Percentiles rank a stretch among this genome's conserved stretches.
phyloP scores from a whole-genome alignment of 2,888 invertebrate species.

The Cerastis leucographa region DNA sequence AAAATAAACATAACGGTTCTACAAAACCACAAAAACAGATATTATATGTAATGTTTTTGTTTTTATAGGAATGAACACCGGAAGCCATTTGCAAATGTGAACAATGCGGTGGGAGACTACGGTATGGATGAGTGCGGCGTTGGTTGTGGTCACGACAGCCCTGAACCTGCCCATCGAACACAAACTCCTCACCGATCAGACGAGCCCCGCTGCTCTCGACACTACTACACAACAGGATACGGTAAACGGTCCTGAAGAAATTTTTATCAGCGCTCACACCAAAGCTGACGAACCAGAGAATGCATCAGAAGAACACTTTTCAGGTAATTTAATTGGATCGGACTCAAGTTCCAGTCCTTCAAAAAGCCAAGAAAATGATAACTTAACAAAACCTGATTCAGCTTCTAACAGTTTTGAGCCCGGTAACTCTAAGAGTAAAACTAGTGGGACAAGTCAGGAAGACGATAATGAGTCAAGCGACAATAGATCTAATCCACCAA shows the following conservation, averaged over 20 bases:
- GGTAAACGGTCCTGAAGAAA: not conserved
- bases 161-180: conserved; percentile 39
- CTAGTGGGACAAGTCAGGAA: not conserved
- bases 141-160: conserved; percentile 51
- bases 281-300: not conserved
- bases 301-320: conserved; percentile 5
- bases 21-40: too few species aligned
- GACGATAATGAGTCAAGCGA: not conserved
- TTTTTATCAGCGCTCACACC: not conserved
- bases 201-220: not conserved
- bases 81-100: conserved; percentile 35
- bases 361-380: conserved; percentile 5
- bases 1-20: too few species aligned
- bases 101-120: conserved; percentile 69
- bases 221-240: conserved; percentile 7
- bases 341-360: not conserved
- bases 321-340: not conserved
- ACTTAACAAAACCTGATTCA: not conserved
- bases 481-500: not conserved
- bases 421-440: not conserved
- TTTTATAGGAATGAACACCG: conserved; percentile 52
- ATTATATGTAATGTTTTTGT: conserved; percentile 15
- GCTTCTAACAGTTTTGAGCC: not conserved
- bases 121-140: conserved; percentile 60
- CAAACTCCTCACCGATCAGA: not conserved